Percentiles rank a stretch among this genome's conserved stretches.
Evolutionary conservation across 1,140 invertebrate genomes (phyloP).

Genomic region (Lepidurus couesii): DNA sequence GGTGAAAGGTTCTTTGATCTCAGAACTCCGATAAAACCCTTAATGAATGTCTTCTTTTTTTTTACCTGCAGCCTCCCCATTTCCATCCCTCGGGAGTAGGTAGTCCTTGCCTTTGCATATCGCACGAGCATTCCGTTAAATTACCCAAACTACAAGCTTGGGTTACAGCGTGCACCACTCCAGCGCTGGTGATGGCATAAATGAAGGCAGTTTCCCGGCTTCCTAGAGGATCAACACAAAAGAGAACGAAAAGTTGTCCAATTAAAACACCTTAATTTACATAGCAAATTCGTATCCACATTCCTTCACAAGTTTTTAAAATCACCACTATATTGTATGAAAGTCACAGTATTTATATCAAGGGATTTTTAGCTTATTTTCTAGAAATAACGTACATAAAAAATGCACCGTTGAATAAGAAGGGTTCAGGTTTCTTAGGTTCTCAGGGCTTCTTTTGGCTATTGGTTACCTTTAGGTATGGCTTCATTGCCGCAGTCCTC

Average conservation of each 20-base stretch:
- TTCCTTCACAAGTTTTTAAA: no score
- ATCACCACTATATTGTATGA: no score
- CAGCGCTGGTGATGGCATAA: slow-evolving; percentile 60
- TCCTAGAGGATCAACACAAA: slow-evolving; percentile 47
- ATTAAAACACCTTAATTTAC: neutral
- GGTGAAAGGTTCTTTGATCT: no score
- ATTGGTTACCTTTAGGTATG: slow-evolving; percentile 8
- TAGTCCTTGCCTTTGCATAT: slow-evolving; percentile 50
- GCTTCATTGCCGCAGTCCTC: slow-evolving; percentile 8
- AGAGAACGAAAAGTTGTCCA: slow-evolving; percentile 12
- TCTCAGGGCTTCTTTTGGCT: neutral
- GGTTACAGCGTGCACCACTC: slow-evolving; percentile 60
- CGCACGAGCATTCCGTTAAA: slow-evolving; percentile 61
- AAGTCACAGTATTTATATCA: no score
- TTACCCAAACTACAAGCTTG: slow-evolving; percentile 59
- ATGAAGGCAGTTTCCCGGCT: slow-evolving; percentile 63
- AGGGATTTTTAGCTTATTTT: no score
- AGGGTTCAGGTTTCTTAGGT: neutral
- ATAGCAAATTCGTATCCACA: neutral
- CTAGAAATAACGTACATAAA: no score
- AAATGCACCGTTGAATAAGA: neutral
- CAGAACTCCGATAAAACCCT: no score
- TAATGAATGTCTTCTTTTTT: neutral
- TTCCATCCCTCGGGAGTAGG: slow-evolving; percentile 56
- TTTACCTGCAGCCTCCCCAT: slow-evolving; percentile 59